These are phyloP conservation scores for Entomyzon cyanotis DNA, from an alignment of 2,113 vertebrate species.

Conservation along the genomic window DNA sequence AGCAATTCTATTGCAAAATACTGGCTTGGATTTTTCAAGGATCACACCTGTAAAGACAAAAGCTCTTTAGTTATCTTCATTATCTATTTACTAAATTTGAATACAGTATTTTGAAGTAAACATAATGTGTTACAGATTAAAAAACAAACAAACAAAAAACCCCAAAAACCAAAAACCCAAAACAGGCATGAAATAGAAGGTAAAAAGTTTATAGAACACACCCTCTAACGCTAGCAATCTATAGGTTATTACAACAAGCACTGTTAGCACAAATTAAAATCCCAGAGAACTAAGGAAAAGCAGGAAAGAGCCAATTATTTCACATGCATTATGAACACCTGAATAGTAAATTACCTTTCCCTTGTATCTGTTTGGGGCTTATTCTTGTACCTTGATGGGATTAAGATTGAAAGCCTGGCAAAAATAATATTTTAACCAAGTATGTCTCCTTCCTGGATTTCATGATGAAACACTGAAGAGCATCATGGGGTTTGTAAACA, in stretches of 20 bases:
- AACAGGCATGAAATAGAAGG: neutral
- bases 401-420: neutral
- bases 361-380: neutral
- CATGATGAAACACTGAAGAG: neutral
- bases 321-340: neutral
- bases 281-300: neutral
- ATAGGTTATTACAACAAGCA: neutral
- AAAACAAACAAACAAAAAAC: neutral
- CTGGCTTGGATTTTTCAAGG: neutral
- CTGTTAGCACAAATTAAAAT: neutral
- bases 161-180: neutral
- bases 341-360: neutral
- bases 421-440: neutral
- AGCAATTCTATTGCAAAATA: neutral
- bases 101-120: neutral
- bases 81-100: neutral
- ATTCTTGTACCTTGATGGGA: neutral
- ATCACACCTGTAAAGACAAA: neutral
- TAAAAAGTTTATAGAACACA: neutral
- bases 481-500: neutral
- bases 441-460: neutral
- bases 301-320: neutral
- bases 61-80: neutral
- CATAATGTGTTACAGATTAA: neutral
- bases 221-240: neutral